Conservation (phyloP, 2,113 vertebrate species). For the Nestor notabilis region DNA sequence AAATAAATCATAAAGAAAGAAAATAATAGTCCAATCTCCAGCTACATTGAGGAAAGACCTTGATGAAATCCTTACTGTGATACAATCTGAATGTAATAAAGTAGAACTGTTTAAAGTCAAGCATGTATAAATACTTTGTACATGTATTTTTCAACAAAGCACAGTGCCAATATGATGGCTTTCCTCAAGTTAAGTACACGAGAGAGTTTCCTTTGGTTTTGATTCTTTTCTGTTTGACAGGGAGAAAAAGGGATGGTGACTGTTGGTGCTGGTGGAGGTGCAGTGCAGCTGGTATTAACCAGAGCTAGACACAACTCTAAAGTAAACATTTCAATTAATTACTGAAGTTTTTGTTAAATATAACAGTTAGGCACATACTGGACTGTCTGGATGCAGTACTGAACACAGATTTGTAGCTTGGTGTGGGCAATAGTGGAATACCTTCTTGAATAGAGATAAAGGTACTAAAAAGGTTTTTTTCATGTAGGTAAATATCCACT, state of each 20-base stretch:
- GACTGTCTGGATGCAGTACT: background rate
- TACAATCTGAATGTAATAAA: background rate
- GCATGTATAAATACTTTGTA: background rate
- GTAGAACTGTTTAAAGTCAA: background rate
- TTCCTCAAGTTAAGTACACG: background rate
- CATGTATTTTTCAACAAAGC: background rate
- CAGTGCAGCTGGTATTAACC: background rate
- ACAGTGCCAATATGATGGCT: background rate
- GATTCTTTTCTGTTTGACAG: background rate
- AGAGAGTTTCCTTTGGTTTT: background rate
- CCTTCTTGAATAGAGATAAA: background rate
- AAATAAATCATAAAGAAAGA: background rate
- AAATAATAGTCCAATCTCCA: background rate
- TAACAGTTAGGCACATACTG: background rate
- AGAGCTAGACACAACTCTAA: background rate
- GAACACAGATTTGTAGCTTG: background rate
- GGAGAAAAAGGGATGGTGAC: background rate
- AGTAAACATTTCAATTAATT: background rate
- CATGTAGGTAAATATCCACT: background rate
- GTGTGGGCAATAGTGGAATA: background rate
- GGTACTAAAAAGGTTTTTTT: background rate
- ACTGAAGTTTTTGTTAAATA: background rate
- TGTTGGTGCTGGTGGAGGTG: background rate
- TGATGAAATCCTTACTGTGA: background rate
- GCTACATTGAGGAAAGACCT: background rate